A percentile compares a stretch with the other conserved stretches of the same genome.
phyloP scores from a whole-genome alignment of 2,797 vertebrate genomes.

The Luscinia luscinia region DNA sequence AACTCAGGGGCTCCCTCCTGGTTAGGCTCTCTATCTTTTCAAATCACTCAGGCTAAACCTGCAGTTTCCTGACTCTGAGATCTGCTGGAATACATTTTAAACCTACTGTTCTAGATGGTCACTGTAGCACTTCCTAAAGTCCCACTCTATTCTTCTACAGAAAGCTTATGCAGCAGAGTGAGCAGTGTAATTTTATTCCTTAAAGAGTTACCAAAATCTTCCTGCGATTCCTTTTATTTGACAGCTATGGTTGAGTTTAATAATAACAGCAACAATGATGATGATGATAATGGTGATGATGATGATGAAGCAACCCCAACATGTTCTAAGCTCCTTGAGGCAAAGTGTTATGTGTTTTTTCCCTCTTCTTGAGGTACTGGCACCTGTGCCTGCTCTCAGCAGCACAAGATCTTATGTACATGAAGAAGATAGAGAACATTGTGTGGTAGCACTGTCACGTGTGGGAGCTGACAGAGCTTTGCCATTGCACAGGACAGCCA shows the following conservation, averaged over 20 bases:
- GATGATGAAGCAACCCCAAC: neutral
- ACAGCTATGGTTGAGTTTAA: neutral
- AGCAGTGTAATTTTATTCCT: neutral
- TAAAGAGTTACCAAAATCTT: neutral
- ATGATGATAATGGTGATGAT: neutral
- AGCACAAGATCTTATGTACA: neutral
- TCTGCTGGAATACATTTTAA: slow-evolving; percentile 6
- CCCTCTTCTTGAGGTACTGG: neutral
- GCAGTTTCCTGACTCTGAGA: slow-evolving; percentile 4
- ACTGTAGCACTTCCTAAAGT: neutral
- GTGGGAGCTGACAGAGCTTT: neutral
- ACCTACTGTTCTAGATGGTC: neutral
- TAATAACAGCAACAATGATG: neutral
- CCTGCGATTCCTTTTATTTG: slow-evolving; percentile 11
- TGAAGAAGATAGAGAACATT: neutral
- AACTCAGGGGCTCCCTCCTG: slow-evolving; percentile 36
- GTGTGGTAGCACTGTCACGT: neutral
- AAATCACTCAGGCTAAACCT: neutral
- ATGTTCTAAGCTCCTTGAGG: neutral
- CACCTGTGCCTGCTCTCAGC: neutral
- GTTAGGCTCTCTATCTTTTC: slow-evolving; percentile 12
- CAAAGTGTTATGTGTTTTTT: neutral
- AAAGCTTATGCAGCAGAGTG: neutral
- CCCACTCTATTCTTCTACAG: neutral
- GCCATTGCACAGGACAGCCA: fast-evolving